Base-by-base conservation (phyloP, 2,888 invertebrate genomes). In the Slavum lentiscoides region DNA sequence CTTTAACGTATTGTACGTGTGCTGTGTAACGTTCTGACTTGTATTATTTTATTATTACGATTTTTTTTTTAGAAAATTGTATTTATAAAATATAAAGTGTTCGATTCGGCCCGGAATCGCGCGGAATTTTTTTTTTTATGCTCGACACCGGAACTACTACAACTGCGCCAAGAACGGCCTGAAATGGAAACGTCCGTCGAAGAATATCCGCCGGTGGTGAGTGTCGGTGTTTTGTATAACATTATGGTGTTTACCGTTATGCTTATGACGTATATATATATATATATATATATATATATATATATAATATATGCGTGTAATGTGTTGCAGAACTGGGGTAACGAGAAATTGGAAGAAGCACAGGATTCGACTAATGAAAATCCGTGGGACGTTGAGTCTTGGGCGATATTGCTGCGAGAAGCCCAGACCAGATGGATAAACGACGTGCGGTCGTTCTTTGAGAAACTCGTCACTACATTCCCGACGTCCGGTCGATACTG, bases 401-500 rank as follows among this genome's bases (percentile, higher is more conserved):
- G 99, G 99, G 97, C 97, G 77, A 90, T 98, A 39, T 90, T 99
- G 81, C 91, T 99, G 72, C 89, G 98, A 77, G 98, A 99, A 87
- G 94, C 96, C 0, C 97, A 97, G 86, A 92, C 91, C 0, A 89
- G 94, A 83, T 91, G 92, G 83, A 94, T 95, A 72, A 94, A 94
- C 81, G 96, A 97, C 86, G 96, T 97, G 8, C 90, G 98, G 69
- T 89, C 92, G 0, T 90, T 98, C 84, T 99, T 97, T 86, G 99
- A 99, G 87, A 94, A 94, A 84, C 89, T 99, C n/a, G 94, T 99
- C 0, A 88, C 90, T 1, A 95, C 96, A 9, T 99, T 98, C 86
- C 97, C 98, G 0, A 97, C 96, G 58, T 95, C 97, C 8, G 99
- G 98, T 3, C 91, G 97, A 82, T 99, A 95, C 87, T 99, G 99